phyloP scores from a whole-genome alignment of 1,140 invertebrate species.

The Lanistes nyassanus region DNA sequence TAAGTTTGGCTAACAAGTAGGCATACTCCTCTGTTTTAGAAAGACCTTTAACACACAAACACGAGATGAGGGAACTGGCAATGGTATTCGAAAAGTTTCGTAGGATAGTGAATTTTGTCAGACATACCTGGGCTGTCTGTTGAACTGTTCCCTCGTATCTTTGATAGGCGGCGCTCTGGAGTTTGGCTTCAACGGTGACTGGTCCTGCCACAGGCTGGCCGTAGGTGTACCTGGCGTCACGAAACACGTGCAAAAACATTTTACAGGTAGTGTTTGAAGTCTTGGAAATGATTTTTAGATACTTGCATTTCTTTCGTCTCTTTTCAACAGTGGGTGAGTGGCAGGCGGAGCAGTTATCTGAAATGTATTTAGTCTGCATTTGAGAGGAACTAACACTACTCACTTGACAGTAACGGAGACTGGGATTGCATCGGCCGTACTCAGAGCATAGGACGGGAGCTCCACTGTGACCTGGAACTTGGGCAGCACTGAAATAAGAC shows the following conservation, averaged over 20 bases:
- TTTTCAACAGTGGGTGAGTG: too few species aligned
- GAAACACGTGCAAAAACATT: neutral
- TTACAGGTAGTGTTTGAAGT: too few species aligned
- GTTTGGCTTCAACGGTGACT: slow-evolving; percentile 37
- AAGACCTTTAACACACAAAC: too few species aligned
- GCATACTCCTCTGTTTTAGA: too few species aligned
- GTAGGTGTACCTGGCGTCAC: slow-evolving; percentile 75
- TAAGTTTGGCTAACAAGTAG: too few species aligned
- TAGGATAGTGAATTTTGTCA: too few species aligned
- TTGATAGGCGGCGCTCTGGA: slow-evolving; percentile 41
- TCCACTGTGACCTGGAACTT: slow-evolving; percentile 75
- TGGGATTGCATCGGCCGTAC: slow-evolving; percentile 69
- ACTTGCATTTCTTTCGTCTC: too few species aligned
- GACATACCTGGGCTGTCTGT: slow-evolving; percentile 11
- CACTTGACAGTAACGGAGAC: slow-evolving; percentile 75
- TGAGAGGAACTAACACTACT: slow-evolving; percentile 37
- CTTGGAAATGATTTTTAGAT: too few species aligned
- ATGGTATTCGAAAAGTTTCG: too few species aligned
- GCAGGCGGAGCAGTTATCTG: too few species aligned
- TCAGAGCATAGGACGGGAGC: slow-evolving; percentile 72
- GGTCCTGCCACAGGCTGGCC: slow-evolving; percentile 78
- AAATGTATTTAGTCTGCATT: neutral
- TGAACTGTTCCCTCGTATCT: slow-evolving; percentile 35
- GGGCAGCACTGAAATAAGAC: slow-evolving; percentile 69
- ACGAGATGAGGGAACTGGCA: too few species aligned